phyloP scores from a whole-genome alignment of 2,113 vertebrate genomes.

The Microcebus griseorufus region DNA sequence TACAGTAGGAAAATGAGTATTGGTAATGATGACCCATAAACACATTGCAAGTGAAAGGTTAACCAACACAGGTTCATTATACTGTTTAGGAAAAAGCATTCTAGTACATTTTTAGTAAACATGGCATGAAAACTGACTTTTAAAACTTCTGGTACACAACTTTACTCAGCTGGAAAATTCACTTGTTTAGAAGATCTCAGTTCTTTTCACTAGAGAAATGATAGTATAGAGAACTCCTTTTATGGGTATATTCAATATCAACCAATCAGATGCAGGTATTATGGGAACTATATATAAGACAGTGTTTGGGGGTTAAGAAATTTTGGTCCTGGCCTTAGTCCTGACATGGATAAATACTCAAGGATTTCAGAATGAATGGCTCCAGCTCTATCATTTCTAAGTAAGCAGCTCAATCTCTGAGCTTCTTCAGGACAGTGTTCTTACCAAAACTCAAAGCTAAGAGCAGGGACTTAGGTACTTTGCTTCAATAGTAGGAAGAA shows the following conservation, averaged over 20 bases:
- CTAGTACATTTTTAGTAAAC: slow-evolving; percentile 5
- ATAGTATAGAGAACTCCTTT: background rate
- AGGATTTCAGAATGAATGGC: background rate
- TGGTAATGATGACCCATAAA: background rate
- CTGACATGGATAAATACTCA: background rate
- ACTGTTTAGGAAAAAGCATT: slow-evolving; percentile 2
- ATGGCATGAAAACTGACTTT: background rate
- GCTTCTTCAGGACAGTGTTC: background rate
- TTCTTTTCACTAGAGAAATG: background rate
- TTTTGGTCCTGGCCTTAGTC: background rate
- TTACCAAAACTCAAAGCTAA: background rate
- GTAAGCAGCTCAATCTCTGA: background rate
- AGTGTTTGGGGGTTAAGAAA: background rate
- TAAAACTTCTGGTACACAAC: background rate
- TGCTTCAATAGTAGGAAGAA: background rate
- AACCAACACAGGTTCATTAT: background rate
- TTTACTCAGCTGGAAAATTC: background rate
- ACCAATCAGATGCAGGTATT: background rate
- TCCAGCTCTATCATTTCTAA: background rate
- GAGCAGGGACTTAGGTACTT: background rate
- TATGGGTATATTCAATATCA: background rate
- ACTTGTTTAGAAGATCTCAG: background rate
- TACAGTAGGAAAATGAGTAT: background rate
- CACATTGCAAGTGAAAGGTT: background rate
- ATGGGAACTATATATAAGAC: background rate